phyloP scores from a whole-genome alignment of 64 coral and sea anemone species.

The Cladopsammia gracilis region DNA sequence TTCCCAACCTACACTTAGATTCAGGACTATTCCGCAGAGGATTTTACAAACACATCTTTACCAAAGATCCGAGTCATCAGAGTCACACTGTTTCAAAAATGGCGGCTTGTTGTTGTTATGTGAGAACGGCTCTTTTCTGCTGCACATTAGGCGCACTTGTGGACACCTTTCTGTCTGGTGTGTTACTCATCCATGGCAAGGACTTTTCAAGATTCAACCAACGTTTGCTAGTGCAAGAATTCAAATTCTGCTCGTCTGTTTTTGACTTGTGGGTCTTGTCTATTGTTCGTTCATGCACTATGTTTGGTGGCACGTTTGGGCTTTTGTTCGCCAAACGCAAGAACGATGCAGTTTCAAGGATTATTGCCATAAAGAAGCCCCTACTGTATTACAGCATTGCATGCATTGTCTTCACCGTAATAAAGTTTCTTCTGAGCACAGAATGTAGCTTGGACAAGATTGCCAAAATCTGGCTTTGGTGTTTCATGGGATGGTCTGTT shows the following conservation, averaged over 20 bases:
- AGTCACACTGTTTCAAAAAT: background rate
- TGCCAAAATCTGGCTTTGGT: constrained; percentile 69
- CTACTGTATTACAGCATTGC: constrained; percentile 62
- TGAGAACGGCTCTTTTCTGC: constrained; percentile 3
- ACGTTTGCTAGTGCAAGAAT: constrained; percentile 33
- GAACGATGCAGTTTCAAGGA: constrained; percentile 68
- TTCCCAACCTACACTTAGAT: background rate
- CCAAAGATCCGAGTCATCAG: background rate
- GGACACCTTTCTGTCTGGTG: constrained; percentile 63
- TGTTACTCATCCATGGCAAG: constrained; percentile 79
- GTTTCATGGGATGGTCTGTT: constrained; percentile 66
- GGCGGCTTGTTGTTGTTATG: background rate
- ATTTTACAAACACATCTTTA: background rate
- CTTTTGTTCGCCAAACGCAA: constrained; percentile 63
- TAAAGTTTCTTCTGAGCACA: constrained; percentile 85
- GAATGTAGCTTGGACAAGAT: constrained; percentile 63
- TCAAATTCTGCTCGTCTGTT: constrained; percentile 83
- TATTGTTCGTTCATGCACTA: constrained; percentile 43
- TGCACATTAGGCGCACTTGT: constrained; percentile 17
- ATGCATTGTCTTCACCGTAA: constrained; percentile 62
- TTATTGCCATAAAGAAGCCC: constrained; percentile 51
- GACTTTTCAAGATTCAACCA: constrained; percentile 58
- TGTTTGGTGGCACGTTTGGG: constrained; percentile 74
- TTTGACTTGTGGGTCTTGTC: constrained; percentile 89
- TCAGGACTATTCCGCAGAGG: background rate